Conservation (phyloP, 2,888 invertebrate genomes). For the Cephus pulcher region DNA sequence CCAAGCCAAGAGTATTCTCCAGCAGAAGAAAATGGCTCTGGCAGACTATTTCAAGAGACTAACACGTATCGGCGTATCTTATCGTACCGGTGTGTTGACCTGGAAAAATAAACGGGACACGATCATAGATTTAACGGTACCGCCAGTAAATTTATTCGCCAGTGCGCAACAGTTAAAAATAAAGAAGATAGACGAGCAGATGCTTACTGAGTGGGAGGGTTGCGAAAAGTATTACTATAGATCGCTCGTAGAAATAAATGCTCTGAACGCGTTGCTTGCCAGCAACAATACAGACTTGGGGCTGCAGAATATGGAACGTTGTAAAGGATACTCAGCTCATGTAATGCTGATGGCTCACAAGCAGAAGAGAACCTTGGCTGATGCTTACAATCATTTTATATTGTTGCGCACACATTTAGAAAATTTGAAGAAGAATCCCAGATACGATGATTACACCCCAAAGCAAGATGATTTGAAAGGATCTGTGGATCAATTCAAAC, state of each 20-base stretch:
- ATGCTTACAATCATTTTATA: constrained; percentile 63
- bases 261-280: constrained; percentile 72
- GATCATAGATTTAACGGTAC: constrained; percentile 73
- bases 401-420: constrained; percentile 42
- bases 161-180: constrained; percentile 70
- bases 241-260: constrained; percentile 76
- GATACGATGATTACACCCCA: constrained; percentile 54
- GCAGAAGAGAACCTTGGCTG: constrained; percentile 74
- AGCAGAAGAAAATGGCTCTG: constrained; percentile 86
- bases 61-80: constrained; percentile 81
- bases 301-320: constrained; percentile 82
- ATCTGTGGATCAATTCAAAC: constrained; percentile 66
- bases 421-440: constrained; percentile 51
- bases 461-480: constrained; percentile 63
- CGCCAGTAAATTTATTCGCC: constrained; percentile 78
- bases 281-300: constrained; percentile 85
- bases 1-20: constrained; percentile 83
- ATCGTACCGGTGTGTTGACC: constrained; percentile 77
- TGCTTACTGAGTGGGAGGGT: constrained; percentile 76
- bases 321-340: constrained; percentile 86
- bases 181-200: constrained; percentile 64
- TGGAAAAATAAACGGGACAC: constrained; percentile 63
- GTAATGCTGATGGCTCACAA: constrained; percentile 76
- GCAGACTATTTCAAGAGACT: constrained; percentile 88
- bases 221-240: constrained; percentile 82